A percentile compares a stretch with the other conserved stretches of the same genome.
Evolutionary conservation across 2,797 vertebrate genomes (phyloP).

Genomic region (Vespertilio murinus): DNA sequence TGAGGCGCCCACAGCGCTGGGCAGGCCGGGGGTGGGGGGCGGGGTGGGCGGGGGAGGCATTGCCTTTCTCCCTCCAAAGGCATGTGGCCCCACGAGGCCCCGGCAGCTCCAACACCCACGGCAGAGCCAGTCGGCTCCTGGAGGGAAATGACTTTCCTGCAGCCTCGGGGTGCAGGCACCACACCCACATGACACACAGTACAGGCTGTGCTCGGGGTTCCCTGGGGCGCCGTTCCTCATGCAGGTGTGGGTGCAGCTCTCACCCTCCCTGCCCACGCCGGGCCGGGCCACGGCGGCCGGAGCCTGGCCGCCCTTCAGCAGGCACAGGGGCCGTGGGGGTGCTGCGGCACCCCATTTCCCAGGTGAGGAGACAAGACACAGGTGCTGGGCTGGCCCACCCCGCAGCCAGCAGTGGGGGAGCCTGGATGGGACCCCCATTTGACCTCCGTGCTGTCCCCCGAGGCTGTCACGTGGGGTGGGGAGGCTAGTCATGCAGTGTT

Average conservation of each 20-base stretch:
- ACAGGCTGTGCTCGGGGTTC: neutral
- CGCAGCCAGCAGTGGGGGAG: neutral
- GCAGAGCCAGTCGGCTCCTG: neutral
- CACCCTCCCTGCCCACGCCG: neutral
- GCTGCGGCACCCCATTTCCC: neutral
- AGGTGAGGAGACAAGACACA: neutral
- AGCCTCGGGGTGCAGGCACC: slow-evolving; percentile 31
- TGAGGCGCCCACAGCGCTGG: neutral
- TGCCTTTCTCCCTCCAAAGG: neutral
- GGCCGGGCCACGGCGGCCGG: neutral
- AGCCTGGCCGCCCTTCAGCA: neutral
- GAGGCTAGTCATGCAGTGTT: neutral
- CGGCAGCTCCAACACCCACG: neutral
- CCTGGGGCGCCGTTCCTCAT: neutral
- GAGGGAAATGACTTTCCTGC: slow-evolving; percentile 29
- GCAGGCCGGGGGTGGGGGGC: neutral
- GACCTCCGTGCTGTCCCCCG: neutral
- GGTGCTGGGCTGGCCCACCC: neutral
- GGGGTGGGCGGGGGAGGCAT: neutral
- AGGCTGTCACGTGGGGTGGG: neutral
- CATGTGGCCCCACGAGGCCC: neutral
- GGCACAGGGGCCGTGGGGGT: neutral
- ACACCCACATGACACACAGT: slow-evolving; percentile 59
- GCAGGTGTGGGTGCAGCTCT: slow-evolving; percentile 4
- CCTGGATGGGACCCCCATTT: neutral